These are phyloP conservation scores for Dipodomys stephensi DNA, from an alignment of 2,113 vertebrate genomes.

Conservation along the genomic window DNA sequence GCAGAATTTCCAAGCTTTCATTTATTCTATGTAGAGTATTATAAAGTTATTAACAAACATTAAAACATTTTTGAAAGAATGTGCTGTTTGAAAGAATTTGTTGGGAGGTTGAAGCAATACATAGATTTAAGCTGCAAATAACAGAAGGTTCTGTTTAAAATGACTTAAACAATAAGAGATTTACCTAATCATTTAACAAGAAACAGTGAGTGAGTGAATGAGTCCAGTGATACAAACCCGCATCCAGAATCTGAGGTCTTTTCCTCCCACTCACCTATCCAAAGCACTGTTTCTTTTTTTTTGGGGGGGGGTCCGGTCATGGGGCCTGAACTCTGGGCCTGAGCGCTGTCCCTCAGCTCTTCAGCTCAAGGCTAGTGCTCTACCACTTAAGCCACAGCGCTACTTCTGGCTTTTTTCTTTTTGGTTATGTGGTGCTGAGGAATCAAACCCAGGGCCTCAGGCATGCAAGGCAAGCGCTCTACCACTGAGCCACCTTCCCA, in stretches of 20 bases:
- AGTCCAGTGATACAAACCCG: background rate
- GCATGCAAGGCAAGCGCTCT: no score
- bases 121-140: background rate
- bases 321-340: no score
- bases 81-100: background rate
- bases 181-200: background rate
- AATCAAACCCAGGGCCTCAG: no score
- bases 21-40: background rate
- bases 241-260: background rate
- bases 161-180: background rate
- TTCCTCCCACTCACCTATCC: background rate
- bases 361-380: no score
- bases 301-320: no score
- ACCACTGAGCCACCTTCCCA: no score
- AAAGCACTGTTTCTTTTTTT: no score
- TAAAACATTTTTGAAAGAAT: background rate
- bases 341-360: no score
- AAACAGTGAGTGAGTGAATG: background rate
- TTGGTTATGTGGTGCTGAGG: no score
- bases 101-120: background rate
- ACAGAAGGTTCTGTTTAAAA: background rate
- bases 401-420: no score
- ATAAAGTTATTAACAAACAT: background rate
- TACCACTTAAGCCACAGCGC: no score
- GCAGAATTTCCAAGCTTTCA: constrained; percentile 1